Base-by-base conservation (phyloP, 2,797 vertebrate species). In the Apogon hyalosoma region DNA sequence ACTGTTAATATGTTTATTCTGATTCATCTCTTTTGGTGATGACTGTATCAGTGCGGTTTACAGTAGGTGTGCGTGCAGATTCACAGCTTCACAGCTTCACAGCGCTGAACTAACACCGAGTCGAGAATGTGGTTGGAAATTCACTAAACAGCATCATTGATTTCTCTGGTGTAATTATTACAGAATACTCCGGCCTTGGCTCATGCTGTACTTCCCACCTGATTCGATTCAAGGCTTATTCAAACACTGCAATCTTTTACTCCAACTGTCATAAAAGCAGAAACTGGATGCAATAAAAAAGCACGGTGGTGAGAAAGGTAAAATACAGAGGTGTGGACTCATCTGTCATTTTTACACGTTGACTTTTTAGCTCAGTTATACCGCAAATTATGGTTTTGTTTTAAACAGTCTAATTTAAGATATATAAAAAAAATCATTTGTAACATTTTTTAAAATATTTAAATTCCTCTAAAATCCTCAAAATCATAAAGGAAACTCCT, bases 1-100 rank as follows among this genome's bases (percentile, higher is more conserved):
- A 62, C 19, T 41, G 60, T 18, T 48, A 49, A 63, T 14, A 0
- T 59, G 60, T 74, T 75, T 79, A 62, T 71, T 64, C 19, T 71
- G 21, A 28, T 33, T 40, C 3, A 2, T n/a, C 16, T 71, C 14
- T 50, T 38, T 21, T 16, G 42, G 4, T 6, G 3, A 57, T 19
- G 21, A 46, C 12, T 56, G n/a, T 18, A 2, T 45, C 3, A 9
- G 11, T 39, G 21, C 12, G 36, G 21, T 46, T n/a, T 52, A 47
- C 49, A 63, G 66, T 48, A n/a, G 54, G 42, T 42, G 28, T 40
- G 21, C 4, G 21, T 57, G 5, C 21, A 16, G n/a, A n/a, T n/a
- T n/a, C n/a, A n/a, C 2, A 24, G 2, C 2, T 24, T 24, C 21
- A 24, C 38, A 13, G 21, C 58, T 40, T 14, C 12, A 21, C 33